Evolutionary conservation across 1,140 invertebrate species (phyloP), one percentile per base, ranked within the genome.

Genomic region (Drosophila sturtevanti): DNA sequence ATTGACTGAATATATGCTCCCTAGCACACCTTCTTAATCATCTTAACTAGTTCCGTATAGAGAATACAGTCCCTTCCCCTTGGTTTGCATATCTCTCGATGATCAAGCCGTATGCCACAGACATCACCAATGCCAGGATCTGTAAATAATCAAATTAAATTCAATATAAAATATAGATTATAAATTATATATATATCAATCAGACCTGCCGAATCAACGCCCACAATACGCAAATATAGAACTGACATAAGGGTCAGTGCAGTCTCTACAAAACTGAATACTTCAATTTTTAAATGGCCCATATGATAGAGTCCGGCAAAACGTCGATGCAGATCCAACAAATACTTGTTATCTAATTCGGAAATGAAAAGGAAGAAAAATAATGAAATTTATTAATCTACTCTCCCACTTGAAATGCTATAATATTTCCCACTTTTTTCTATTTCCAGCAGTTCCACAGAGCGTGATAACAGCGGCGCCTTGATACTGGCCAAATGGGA

Each of bases 81-180:
- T 0, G 95, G 95, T 82, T 96, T 96, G 92, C 95, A 96, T 67
- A 96, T 95, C 90, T 95, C 94, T 21, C 95, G 90, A 90, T 96
- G 95, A 90, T 95, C 95, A 52, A 95, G 92, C 0, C 94, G 94
- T 24, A 95, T 94, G 11, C 94, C 95, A 68, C 93, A 94, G 37
- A 95, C 92, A 21, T 93, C 92, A 2, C 95, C 95, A 48, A 95
- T 93, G 18, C 94, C 95, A 0, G 95, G 94, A 93, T 95, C 95
- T 95, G 84, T 14, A 37, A 21, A 54, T 11, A 14, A 11, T 18
- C 18, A 60, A 31, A 22, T n/a, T n/a, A n/a, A n/a, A n/a, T n/a
- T n/a, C n/a, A n/a, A n/a, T n/a, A n/a, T n/a, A n/a, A n/a, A n/a
- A n/a, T n/a, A n/a, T n/a, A n/a, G n/a, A n/a, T n/a, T n/a, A n/a